Conservation (phyloP, 2,888 invertebrate genomes). For the Lottia scabra region DNA sequence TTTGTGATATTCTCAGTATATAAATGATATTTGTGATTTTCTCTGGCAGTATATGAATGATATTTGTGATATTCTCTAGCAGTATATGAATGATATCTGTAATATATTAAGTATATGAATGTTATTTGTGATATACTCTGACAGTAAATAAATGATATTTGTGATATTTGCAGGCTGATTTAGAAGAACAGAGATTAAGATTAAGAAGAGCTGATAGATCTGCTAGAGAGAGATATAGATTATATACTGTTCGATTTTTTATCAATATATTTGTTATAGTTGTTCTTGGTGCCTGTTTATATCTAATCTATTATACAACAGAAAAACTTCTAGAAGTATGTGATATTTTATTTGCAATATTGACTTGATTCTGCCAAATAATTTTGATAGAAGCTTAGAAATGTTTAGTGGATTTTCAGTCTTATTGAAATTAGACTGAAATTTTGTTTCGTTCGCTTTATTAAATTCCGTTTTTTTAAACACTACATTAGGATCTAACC, state of each 20-base stretch:
- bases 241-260: slow-evolving; percentile 77
- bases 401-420: neutral
- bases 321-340: slow-evolving; percentile 51
- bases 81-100: no score
- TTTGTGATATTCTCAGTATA: no score
- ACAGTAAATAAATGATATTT: no score
- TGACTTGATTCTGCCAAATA: neutral
- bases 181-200: slow-evolving; percentile 43
- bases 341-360: neutral
- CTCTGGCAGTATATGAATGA: no score
- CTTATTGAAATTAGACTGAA: no score
- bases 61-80: no score
- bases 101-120: no score
- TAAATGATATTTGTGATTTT: no score
- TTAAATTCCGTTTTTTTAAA: no score
- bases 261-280: slow-evolving; percentile 80
- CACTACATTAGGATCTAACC: no score
- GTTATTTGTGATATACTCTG: no score
- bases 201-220: slow-evolving; percentile 58
- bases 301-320: slow-evolving; percentile 65
- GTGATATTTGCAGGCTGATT: slow-evolving; percentile 38
- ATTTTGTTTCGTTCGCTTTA: no score
- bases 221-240: slow-evolving; percentile 74
- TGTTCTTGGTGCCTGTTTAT: slow-evolving; percentile 73
- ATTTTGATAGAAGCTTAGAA: neutral